These are phyloP conservation scores for Pleuronectes platessa DNA, from an alignment of 2,113 vertebrate species.

Conservation along the genomic window DNA sequence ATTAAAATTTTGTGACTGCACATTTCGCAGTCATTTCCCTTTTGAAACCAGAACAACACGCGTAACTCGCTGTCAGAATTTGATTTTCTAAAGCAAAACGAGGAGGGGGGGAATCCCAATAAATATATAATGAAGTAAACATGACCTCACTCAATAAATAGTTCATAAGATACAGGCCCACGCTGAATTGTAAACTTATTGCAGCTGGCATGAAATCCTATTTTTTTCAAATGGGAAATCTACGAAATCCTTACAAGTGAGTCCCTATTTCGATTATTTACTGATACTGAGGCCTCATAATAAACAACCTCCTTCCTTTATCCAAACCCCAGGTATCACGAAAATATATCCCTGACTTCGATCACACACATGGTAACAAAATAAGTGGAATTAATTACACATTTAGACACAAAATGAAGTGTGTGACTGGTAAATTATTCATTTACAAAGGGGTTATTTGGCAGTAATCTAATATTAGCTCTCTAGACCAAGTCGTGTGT, in stretches of 20 bases:
- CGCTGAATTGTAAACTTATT: constrained; percentile 81
- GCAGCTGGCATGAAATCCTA: constrained; percentile 66
- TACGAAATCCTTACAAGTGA: constrained; percentile 58
- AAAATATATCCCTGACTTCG: constrained; percentile 75
- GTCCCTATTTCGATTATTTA: constrained; percentile 57
- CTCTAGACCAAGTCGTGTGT: constrained; percentile 77
- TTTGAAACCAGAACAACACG: constrained; percentile 71
- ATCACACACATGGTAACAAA: constrained; percentile 84
- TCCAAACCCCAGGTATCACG: constrained; percentile 58
- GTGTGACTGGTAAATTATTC: constrained; percentile 88
- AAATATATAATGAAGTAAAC: constrained; percentile 98
- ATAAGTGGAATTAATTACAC: constrained; percentile 89
- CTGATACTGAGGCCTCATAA: constrained; percentile 61
- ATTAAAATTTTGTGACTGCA: constrained; percentile 59
- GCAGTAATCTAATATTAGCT: constrained; percentile 91
- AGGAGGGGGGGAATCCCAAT: constrained; percentile 90
- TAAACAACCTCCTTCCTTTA: constrained; percentile 31
- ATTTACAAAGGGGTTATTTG: constrained; percentile 90
- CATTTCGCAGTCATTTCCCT: constrained; percentile 73
- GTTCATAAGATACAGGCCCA: constrained; percentile 86
- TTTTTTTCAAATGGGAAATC: constrained; percentile 66
- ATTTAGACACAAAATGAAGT: constrained; percentile 89
- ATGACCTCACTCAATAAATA: constrained; percentile 95
- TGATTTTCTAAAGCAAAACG: constrained; percentile 83
- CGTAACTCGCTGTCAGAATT: constrained; percentile 79